phyloP scores from a whole-genome alignment of 2,888 invertebrate genomes.

The Eilema griseolum region DNA sequence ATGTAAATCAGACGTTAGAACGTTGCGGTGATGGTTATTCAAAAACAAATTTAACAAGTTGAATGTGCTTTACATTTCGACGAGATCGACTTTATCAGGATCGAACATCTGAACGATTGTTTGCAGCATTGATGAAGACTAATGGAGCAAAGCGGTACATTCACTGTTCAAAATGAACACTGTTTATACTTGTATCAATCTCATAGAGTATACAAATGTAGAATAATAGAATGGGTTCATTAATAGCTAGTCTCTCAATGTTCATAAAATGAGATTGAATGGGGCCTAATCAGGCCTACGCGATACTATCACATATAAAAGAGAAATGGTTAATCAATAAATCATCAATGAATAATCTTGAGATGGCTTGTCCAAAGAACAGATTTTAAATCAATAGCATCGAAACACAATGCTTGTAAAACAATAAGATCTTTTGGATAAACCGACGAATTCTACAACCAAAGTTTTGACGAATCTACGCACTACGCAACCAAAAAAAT shows the following conservation, averaged over 20 bases:
- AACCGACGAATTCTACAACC: background rate
- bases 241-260: background rate
- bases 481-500: no score
- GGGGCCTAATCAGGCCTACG: background rate
- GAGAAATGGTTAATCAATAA: slow-evolving; percentile 6
- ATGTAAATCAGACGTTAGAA: background rate
- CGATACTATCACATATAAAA: background rate
- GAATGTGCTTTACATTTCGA: background rate
- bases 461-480: no score
- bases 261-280: background rate
- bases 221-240: slow-evolving; percentile 3
- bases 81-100: slow-evolving; percentile 47
- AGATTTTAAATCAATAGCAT: background rate
- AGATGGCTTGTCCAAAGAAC: background rate
- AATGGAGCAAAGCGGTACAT: slow-evolving; percentile 54
- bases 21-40: background rate
- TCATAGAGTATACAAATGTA: background rate
- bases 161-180: slow-evolving; percentile 43
- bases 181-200: slow-evolving; percentile 32
- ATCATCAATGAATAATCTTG: background rate
- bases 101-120: slow-evolving; percentile 66
- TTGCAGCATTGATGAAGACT: slow-evolving; percentile 65
- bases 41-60: background rate
- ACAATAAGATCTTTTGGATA: background rate
- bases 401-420: background rate